Conservation (phyloP, 2,113 vertebrate species). For the Peromyscus polionotus region DNA sequence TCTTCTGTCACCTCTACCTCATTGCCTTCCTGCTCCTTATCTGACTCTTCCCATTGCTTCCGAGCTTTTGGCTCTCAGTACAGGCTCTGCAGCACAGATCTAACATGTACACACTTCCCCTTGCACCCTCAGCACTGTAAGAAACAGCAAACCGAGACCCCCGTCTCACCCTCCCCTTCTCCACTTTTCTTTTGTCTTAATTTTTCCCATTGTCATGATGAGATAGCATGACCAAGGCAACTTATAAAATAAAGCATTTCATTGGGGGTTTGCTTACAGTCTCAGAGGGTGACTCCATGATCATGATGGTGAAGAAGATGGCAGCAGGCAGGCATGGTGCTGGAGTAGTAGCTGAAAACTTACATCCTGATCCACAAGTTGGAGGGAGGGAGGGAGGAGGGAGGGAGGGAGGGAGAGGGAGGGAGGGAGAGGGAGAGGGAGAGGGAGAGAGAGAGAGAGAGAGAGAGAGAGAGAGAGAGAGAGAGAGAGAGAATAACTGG, state of each 20-base stretch:
- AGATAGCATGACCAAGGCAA: not conserved
- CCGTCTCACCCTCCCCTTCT: not conserved
- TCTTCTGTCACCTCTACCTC: not conserved
- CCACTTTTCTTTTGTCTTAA: not conserved
- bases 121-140: too few species aligned
- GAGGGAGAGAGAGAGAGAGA: too few species aligned
- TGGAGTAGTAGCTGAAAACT: not conserved
- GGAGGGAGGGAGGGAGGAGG: not conserved
- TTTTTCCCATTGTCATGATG: not conserved
- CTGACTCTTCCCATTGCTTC: not conserved
- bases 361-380: not conserved
- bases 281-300: not conserved
- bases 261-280: not conserved
- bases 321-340: not conserved
- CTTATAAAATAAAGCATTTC: not conserved
- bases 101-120: not conserved
- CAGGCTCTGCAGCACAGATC: not conserved
- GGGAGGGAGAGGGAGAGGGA: too few species aligned
- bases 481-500: not conserved
- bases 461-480: not conserved
- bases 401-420: not conserved
- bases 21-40: not conserved
- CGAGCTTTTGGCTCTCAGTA: not conserved
- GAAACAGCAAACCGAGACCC: not conserved
- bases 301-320: not conserved